Evolutionary conservation across 2,888 invertebrate genomes (phyloP).

Genomic region (Tineola bisselliella): DNA sequence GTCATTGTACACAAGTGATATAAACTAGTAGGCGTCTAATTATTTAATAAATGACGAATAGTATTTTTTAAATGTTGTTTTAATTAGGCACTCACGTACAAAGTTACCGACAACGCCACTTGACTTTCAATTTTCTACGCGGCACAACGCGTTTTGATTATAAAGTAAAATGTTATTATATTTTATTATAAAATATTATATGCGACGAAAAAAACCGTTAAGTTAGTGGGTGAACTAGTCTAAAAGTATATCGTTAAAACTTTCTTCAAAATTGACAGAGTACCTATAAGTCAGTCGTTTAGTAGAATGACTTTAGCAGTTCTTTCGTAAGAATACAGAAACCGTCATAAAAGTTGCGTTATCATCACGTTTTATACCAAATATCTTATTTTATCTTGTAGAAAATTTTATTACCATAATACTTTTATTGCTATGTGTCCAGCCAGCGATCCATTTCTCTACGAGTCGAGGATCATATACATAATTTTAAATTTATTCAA

Average conservation of each 20-base stretch:
- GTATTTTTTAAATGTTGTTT: too few relatives aligned
- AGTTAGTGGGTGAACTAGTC: conserved; percentile 1
- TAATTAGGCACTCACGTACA: too few relatives aligned
- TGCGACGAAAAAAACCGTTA: background rate
- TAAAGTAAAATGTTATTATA: background rate
- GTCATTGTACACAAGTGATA: too few relatives aligned
- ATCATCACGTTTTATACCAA: background rate
- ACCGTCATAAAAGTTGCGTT: conserved; percentile 1
- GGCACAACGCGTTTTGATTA: too few relatives aligned
- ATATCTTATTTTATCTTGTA: background rate
- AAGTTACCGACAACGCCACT: too few relatives aligned
- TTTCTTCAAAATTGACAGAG: conserved; percentile 2
- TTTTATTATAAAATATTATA: background rate
- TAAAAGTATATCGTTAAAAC: conserved; percentile 3
- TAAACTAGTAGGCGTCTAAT: too few relatives aligned
- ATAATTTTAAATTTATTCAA: too few relatives aligned
- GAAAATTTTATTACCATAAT: background rate
- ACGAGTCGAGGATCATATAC: too few relatives aligned
- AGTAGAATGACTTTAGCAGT: background rate
- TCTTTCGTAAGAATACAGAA: background rate
- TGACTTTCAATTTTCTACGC: too few relatives aligned
- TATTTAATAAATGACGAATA: too few relatives aligned
- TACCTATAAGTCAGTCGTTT: background rate
- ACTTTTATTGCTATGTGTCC: background rate
- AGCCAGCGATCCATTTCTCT: background rate